Evolutionary conservation across 2,888 invertebrate genomes (phyloP), one percentile per base, ranked within the genome.

Genomic region (Drosophila formosana): DNA sequence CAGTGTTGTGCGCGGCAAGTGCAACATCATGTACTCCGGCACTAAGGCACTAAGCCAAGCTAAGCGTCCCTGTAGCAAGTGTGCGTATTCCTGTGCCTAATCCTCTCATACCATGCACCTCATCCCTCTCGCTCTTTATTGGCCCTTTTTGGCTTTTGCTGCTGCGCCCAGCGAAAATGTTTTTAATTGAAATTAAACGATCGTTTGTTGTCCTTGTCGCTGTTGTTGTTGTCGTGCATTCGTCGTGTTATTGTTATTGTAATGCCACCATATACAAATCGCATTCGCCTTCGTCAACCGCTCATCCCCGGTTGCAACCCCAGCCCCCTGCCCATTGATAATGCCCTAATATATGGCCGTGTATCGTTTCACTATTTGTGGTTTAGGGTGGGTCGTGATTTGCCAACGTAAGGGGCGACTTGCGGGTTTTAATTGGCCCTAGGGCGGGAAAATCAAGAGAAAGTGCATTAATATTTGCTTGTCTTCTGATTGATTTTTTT

Each of bases 101-200:
- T 66, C 62, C 71, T 51, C 71, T 56, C 64, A 45, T 4, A 13
- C 53, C 65, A 25, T 47, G 52, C 25, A 18, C 30, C 6, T 25
- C 65, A 25, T 47, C 52, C 25, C 23, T 28, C 5, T 25, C 18
- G 23, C 45, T 23, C 23, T 25, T 7, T 11, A n/a, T 47, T 75
- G 75, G 82, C 87, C 79, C 82, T 88, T 79, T 91, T 90, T 91
- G 90, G 90, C 90, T 90, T 91, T 89, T 78, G 84, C 62, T 11
- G 70, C 78, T 78, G 65, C 66, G 78, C 75, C 75, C 77, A 82
- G 86, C 39, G 80, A 80, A 82, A 91, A 91, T 90, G 88, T 89
- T 91, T 91, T 90, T 91, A 91, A 91, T 92, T 91, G 90, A 91
- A 91, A 90, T 91, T 91, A 91, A 91, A 92, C 88, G 91, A 91